Conservation (phyloP, 2,797 vertebrate species). For the Megaceryle alcyon region DNA sequence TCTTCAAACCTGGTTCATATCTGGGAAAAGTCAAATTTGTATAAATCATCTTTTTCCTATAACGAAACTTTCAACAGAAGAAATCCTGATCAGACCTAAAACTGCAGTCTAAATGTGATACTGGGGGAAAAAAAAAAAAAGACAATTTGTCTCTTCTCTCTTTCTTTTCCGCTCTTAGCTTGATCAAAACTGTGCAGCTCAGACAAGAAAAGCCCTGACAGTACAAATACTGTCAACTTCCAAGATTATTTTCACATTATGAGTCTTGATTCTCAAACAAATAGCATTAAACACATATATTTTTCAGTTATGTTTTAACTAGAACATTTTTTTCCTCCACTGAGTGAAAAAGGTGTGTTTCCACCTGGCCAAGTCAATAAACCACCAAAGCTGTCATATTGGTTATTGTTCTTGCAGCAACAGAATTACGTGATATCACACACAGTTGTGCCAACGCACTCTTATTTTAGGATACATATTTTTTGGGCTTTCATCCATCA, state of each 20-base stretch:
- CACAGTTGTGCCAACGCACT: accelerated
- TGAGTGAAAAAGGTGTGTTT: not conserved
- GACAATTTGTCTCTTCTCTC: not conserved
- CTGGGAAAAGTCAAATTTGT: not conserved
- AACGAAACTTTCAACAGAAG: not conserved
- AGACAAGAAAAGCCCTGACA: not conserved
- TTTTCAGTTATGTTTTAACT: not conserved
- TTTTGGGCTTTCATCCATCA: not conserved
- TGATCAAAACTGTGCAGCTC: not conserved
- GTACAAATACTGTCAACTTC: not conserved
- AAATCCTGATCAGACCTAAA: not conserved
- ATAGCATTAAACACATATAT: accelerated
- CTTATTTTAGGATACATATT: not conserved
- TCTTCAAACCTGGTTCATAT: not conserved
- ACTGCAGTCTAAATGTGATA: not conserved
- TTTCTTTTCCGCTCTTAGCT: not conserved
- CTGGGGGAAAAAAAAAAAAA: not conserved
- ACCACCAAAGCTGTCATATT: not conserved
- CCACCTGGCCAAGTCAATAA: not conserved
- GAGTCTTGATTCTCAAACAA: not conserved
- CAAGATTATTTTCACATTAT: not conserved
- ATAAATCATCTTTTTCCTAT: not conserved
- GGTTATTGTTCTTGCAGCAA: not conserved
- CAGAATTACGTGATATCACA: not conserved
- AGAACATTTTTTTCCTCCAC: not conserved